phyloP scores from a whole-genome alignment of 2,113 vertebrate genomes.

The Noturus placidus region DNA sequence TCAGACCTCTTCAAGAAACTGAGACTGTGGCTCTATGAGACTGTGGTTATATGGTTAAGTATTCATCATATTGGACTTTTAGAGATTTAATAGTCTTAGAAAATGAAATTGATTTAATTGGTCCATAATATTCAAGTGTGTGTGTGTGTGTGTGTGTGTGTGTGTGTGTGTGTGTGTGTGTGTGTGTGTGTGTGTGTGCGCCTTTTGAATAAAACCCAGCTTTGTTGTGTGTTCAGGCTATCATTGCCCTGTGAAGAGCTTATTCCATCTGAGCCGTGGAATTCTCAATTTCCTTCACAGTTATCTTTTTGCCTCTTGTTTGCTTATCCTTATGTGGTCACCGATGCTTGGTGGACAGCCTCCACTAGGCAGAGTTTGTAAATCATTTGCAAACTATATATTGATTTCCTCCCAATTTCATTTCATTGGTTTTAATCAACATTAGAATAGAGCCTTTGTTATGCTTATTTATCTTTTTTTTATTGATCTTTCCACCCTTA shows the following conservation, averaged over 20 bases:
- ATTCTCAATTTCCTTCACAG: neutral
- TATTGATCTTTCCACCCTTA: neutral
- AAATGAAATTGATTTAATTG: neutral
- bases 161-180: no score
- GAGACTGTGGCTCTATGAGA: constrained; percentile 59
- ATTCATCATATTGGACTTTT: neutral
- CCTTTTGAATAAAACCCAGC: no score
- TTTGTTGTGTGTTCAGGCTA: no score
- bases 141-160: no score
- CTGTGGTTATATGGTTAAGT: no score
- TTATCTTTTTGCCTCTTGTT: neutral
- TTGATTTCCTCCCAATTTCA: neutral
- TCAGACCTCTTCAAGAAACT: constrained; percentile 58
- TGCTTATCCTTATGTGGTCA: no score
- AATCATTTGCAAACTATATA: no score
- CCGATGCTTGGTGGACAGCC: no score
- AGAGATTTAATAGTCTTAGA: neutral
- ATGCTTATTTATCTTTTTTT: neutral
- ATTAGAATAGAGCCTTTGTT: neutral
- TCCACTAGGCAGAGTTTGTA: no score
- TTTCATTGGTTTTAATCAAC: neutral
- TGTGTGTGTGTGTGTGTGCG: no score
- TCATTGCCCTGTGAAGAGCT: neutral
- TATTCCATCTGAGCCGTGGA: neutral
- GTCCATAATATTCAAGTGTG: no score